Percentiles rank a stretch among this genome's conserved stretches.
phyloP scores from a whole-genome alignment of 2,888 invertebrate genomes.

The Pasiphila rectangulata region DNA sequence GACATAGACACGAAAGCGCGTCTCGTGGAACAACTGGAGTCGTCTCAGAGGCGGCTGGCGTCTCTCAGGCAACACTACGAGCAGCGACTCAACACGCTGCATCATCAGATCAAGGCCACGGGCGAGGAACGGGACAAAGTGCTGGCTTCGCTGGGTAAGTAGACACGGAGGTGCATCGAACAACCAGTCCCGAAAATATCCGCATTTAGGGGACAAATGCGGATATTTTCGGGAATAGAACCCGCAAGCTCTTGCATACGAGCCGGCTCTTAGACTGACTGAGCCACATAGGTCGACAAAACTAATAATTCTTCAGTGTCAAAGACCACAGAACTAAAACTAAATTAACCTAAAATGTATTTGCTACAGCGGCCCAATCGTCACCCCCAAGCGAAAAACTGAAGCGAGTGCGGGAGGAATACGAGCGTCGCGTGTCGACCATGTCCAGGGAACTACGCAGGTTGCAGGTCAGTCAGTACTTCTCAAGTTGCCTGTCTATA shows the following conservation, averaged over 20 bases:
- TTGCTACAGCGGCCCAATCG: slow-evolving; percentile 63
- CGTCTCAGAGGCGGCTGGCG: slow-evolving; percentile 91
- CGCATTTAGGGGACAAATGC: too few relatives aligned
- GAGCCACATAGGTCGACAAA: too few relatives aligned
- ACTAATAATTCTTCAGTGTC: too few relatives aligned
- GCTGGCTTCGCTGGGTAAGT: slow-evolving; percentile 81
- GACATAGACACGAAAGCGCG: slow-evolving; percentile 97
- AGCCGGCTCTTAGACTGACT: too few relatives aligned
- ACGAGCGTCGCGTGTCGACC: slow-evolving; percentile 89
- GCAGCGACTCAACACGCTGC: slow-evolving; percentile 91
- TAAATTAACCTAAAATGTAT: background rate
- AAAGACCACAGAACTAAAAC: too few relatives aligned
- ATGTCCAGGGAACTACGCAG: slow-evolving; percentile 91
- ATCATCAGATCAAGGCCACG: slow-evolving; percentile 91
- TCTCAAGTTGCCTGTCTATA: too few relatives aligned
- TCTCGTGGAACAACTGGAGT: slow-evolving; percentile 95
- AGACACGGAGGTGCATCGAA: background rate
- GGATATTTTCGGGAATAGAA: too few relatives aligned
- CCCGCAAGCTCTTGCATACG: too few relatives aligned
- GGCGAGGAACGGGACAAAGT: slow-evolving; percentile 96
- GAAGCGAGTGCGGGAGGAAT: slow-evolving; percentile 92
- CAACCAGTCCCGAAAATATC: too few relatives aligned
- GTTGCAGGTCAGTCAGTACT: slow-evolving; percentile 55
- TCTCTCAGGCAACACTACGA: slow-evolving; percentile 95
- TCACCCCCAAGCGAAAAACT: slow-evolving; percentile 85